Evolutionary conservation across 2,888 invertebrate species (phyloP), one percentile per base, ranked within the genome.

Genomic region (Drosophila eohydei): DNA sequence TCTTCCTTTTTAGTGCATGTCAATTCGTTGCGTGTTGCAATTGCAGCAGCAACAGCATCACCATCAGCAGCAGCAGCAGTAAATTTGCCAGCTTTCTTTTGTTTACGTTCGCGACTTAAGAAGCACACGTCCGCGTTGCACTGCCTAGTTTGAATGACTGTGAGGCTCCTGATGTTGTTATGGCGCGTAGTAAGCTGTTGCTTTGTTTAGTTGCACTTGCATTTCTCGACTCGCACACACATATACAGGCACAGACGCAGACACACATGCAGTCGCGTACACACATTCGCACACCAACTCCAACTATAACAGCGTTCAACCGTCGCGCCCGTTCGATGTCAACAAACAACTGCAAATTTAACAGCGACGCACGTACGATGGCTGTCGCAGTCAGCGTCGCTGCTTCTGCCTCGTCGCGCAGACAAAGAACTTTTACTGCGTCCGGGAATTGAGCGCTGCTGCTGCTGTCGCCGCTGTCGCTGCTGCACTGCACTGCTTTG

Each of bases 61-160:
- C n/a, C 40, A 48, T 9, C 38, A 38, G 11, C 58, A 57, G 30
- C 41, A 41, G 56, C 44, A 58, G 50, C 32, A 41, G 26, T 41
- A 11, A 36, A 43, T 26, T 62, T 48, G 50, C 52, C 59, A 64
- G 65, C 43, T 74, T 74, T 67, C 56, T 62, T 71, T 65, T 55
- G 66, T 57, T 71, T 59, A 56, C 56, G 21, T 26, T 63, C 44
- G 44, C 61, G 52, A 40, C 34, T 36, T 38, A 2, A 54, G 28
- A 5, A 40, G 63, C 57, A 63, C 62, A 76, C 80, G 83, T 84
- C 83, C 61, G 84, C 74, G 71, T 68, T 72, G 73, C 75, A 76
- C 68, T 74, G 72, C 82, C 70, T 61, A 66, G 69, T 78, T 74
- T 72, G 68, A 78, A 71, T 68, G 83, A 88, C 78, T 86, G 88